Percentiles rank a stretch among this genome's conserved stretches.
phyloP scores from a whole-genome alignment of 1,140 invertebrate species.

The Caenorhabditis brenneri region DNA sequence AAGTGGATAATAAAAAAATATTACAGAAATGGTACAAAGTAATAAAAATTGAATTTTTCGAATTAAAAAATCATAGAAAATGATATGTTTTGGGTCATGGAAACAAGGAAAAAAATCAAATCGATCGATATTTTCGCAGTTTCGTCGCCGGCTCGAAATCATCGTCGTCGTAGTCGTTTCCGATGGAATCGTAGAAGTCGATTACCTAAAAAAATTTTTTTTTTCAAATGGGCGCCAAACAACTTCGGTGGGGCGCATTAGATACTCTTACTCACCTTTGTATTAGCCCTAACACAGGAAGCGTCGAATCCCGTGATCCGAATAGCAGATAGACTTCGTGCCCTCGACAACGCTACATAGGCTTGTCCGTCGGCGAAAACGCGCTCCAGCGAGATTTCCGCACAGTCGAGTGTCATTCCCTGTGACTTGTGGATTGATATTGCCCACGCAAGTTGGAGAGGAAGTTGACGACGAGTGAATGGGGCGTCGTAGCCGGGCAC shows the following conservation, averaged over 20 bases:
- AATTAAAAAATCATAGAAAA: neutral
- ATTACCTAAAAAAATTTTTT: neutral
- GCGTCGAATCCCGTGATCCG: conserved; percentile 85
- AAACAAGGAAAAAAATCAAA: neutral
- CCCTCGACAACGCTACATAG: conserved; percentile 90
- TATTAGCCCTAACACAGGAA: conserved; percentile 85
- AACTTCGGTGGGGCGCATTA: too few species aligned
- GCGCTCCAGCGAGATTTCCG: conserved; percentile 86
- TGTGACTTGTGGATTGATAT: conserved; percentile 95
- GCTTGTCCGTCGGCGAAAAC: conserved; percentile 94
- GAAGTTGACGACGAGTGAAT: conserved; percentile 80
- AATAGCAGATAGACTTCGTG: conserved; percentile 83
- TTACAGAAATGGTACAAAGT: too few species aligned
- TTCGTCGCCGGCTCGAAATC: neutral
- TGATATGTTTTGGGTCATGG: too few species aligned
- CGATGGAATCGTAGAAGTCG: conserved; percentile 35
- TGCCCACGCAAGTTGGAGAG: conserved; percentile 90
- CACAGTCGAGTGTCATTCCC: conserved; percentile 90
- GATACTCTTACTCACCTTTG: conserved; percentile 77
- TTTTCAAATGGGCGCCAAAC: neutral
- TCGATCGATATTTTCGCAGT: neutral
- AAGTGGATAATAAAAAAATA: too few species aligned
- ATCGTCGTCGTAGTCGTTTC: neutral
- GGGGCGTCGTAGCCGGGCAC: conserved; percentile 76
- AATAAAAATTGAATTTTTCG: neutral